Conservation (phyloP, 2,888 invertebrate species). For the Cheilosia vernalis region DNA sequence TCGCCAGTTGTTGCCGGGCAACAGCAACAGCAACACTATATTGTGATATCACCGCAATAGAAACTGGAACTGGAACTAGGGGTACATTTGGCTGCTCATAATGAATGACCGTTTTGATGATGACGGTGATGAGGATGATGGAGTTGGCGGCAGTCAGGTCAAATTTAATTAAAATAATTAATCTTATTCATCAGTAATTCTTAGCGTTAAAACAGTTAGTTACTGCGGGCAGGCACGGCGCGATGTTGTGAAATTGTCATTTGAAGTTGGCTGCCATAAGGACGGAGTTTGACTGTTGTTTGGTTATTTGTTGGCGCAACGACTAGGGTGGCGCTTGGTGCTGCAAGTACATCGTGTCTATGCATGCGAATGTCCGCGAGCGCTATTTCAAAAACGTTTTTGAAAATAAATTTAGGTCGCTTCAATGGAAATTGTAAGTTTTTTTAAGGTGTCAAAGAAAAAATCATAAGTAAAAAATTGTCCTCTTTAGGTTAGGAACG, state of each 20-base stretch:
- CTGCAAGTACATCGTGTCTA: too few relatives aligned
- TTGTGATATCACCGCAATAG: conserved; percentile 16
- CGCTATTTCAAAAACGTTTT: too few relatives aligned
- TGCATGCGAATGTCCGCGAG: too few relatives aligned
- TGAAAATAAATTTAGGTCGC: too few relatives aligned
- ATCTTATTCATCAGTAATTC: conserved; percentile 64
- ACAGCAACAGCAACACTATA: not conserved
- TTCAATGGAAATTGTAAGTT: too few relatives aligned
- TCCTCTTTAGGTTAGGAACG: too few relatives aligned
- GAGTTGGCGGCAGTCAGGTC: conserved; percentile 60
- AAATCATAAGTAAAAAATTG: too few relatives aligned
- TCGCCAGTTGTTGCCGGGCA: not conserved
- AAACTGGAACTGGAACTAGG: conserved; percentile 13
- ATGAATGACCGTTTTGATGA: conserved; percentile 52
- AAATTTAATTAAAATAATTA: conserved; percentile 74
- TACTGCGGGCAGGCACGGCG: not conserved
- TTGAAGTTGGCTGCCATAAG: not conserved
- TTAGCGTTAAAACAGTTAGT: conserved; percentile 25
- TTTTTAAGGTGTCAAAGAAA: too few relatives aligned
- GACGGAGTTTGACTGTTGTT: not conserved
- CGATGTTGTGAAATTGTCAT: conserved; percentile 6
- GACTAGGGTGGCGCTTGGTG: too few relatives aligned
- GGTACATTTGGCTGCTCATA: conserved; percentile 37
- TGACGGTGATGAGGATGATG: conserved; percentile 29
- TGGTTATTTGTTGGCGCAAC: not conserved